phyloP scores from a whole-genome alignment of 2,888 invertebrate genomes.

The Hirtodrosophila cameraria region DNA sequence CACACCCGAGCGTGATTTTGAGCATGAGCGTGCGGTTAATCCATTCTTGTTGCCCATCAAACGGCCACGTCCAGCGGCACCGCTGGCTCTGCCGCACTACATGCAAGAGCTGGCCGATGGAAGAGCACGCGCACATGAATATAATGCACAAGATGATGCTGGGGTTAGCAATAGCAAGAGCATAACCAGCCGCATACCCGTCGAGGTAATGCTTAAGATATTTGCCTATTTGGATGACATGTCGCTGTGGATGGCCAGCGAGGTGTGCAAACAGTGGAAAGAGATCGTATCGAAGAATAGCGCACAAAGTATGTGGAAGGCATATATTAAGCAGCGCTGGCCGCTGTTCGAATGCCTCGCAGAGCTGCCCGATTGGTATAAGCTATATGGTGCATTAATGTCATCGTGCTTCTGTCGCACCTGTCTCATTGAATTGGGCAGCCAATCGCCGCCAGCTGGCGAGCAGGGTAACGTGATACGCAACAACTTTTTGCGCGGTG shows the following conservation, averaged over 20 bases:
- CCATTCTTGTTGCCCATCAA: conserved; percentile 72
- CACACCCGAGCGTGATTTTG: conserved; percentile 62
- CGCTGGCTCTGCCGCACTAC: conserved; percentile 79
- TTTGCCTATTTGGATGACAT: conserved; percentile 96
- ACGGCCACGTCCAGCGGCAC: conserved; percentile 79
- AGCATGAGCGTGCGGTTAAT: conserved; percentile 60
- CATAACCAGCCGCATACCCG: conserved; percentile 77
- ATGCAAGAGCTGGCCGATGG: conserved; percentile 81
- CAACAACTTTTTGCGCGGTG: conserved; percentile 90
- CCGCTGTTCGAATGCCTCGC: conserved; percentile 92
- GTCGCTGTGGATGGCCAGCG: conserved; percentile 94
- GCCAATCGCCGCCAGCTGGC: conserved; percentile 87
- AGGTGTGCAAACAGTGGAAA: conserved; percentile 94
- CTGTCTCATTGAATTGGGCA: conserved; percentile 93
- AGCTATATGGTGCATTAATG: conserved; percentile 89
- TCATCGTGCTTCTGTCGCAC: conserved; percentile 93
- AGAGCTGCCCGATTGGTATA: conserved; percentile 90
- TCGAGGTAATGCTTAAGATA: conserved; percentile 91
- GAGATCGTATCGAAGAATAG: conserved; percentile 91
- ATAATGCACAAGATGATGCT: conserved; percentile 29
- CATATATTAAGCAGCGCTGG: conserved; percentile 91
- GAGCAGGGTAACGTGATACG: conserved; percentile 92
- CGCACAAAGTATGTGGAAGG: conserved; percentile 91
- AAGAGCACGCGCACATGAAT: conserved; percentile 69
- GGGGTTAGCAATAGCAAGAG: conserved; percentile 39